Evolutionary conservation across 2,888 invertebrate genomes (phyloP), one percentile per base, ranked within the genome.

Genomic region (Pardosa pseudoannulata): DNA sequence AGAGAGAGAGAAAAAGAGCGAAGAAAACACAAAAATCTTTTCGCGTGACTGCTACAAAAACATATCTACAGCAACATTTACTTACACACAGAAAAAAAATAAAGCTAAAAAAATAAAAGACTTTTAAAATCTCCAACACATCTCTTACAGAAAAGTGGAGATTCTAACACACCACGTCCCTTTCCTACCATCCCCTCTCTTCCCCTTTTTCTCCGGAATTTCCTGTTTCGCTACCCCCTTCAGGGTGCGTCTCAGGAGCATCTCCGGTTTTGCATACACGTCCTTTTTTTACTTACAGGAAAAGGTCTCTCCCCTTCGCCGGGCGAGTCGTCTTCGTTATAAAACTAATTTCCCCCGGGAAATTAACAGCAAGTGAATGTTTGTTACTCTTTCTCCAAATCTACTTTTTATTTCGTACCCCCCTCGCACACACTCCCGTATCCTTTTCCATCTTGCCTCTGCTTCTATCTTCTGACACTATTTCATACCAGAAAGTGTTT

Each of bases 281-380:
- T 78, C 50, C 73, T 68, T 79, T 85, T 56, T 56, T 56, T 23
- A 19, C 73, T 72, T 72, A 73, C 72, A 46, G 73, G 78, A 70
- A 85, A 83, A 78, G 82, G 76, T 68, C 83, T 68, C 83, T 78
- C 76, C 81, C 56, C 81, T 64, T 67, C 56, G 31, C 32, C 50
- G 81, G 68, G n/a, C 68, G 56, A 78, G 78, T 85, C 83, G 72
- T 72, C 83, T 85, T 85, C 83, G 83, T 85, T 85, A 85, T 85
- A 85, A 85, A 85, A 85, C 83, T 85, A 85, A 85, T 85, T 85
- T 85, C 83, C 83, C 83, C 50, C 67, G 83, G 83, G 83, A 85
- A 85, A 85, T 85, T 85, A 85, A 78, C 78, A 85, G 78, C 78
- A 85, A 83, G 82, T 83, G 82, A 64, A 78, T 85, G 83, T 83